A percentile compares a stretch with the other conserved stretches of the same genome.
phyloP scores from a whole-genome alignment of 2,888 invertebrate genomes.

The Lydus trimaculatus region DNA sequence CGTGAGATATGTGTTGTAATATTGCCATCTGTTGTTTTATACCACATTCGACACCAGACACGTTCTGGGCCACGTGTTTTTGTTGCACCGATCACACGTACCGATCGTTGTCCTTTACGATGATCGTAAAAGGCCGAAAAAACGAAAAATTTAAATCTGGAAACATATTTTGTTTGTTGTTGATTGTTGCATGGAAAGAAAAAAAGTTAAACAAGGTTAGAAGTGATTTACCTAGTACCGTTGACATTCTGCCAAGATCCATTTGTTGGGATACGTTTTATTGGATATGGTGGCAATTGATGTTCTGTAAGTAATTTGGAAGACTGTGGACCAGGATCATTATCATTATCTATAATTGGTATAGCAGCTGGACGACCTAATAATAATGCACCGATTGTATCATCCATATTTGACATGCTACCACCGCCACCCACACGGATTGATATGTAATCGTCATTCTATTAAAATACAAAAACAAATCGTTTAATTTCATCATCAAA shows the following conservation, averaged over 20 bases:
- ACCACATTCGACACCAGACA: slow-evolving; percentile 83
- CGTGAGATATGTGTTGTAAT: slow-evolving; percentile 59
- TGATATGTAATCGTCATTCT: slow-evolving; percentile 63
- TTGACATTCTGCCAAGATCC: slow-evolving; percentile 82
- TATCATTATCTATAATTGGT: slow-evolving; percentile 41
- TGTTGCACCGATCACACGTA: slow-evolving; percentile 87
- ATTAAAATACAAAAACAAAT: slow-evolving; percentile 36
- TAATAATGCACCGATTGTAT: slow-evolving; percentile 58
- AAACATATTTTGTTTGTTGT: slow-evolving; percentile 35
- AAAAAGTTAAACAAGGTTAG: too few relatives aligned
- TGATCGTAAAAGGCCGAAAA: slow-evolving; percentile 90
- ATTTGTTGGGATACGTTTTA: slow-evolving; percentile 72
- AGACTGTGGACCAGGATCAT: slow-evolving; percentile 37
- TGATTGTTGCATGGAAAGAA: too few relatives aligned
- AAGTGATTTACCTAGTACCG: slow-evolving; percentile 74
- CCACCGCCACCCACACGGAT: slow-evolving; percentile 55
- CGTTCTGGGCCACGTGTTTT: slow-evolving; percentile 84
- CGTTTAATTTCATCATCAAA: too few relatives aligned
- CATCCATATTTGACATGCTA: slow-evolving; percentile 57
- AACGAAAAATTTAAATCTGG: slow-evolving; percentile 87
- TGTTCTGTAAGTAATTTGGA: slow-evolving; percentile 56
- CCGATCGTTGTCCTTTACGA: slow-evolving; percentile 70
- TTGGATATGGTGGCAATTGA: slow-evolving; percentile 68
- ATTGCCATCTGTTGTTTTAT: slow-evolving; percentile 59
- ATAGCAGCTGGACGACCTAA: slow-evolving; percentile 45